Evolutionary conservation across 2,888 invertebrate genomes (phyloP).

Genomic region (Candidula unifasciata): DNA sequence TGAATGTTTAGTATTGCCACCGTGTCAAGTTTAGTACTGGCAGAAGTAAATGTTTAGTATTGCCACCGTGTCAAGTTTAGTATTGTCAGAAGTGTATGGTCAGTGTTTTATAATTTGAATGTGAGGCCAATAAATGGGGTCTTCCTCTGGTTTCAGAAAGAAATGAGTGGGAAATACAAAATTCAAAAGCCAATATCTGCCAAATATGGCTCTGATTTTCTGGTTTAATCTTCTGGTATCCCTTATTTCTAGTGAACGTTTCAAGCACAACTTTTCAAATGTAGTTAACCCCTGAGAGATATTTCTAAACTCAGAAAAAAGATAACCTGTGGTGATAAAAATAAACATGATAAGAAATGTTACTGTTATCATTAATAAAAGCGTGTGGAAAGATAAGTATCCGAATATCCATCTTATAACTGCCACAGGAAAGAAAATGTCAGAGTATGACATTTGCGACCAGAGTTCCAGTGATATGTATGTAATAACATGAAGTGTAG

Average conservation of each 20-base stretch:
- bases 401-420: slow-evolving; percentile 62
- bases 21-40: background rate
- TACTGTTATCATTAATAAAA: slow-evolving; percentile 59
- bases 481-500: slow-evolving; percentile 57
- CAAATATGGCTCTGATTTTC: slow-evolving; percentile 68
- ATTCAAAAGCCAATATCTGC: slow-evolving; percentile 67
- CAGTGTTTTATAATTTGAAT: slow-evolving; percentile 50
- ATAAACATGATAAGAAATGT: slow-evolving; percentile 66
- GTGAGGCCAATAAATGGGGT: slow-evolving; percentile 68
- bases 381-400: slow-evolving; percentile 52
- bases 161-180: slow-evolving; percentile 69
- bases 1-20: too few species aligned
- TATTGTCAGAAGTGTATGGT: too few species aligned
- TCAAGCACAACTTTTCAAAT: slow-evolving; percentile 64
- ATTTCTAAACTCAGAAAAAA: slow-evolving; percentile 58
- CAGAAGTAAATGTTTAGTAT: too few species aligned
- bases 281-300: slow-evolving; percentile 66
- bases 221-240: slow-evolving; percentile 58
- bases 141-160: slow-evolving; percentile 63
- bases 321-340: slow-evolving; percentile 61
- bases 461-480: slow-evolving; percentile 54
- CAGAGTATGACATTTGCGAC: slow-evolving; percentile 57
- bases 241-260: slow-evolving; percentile 63
- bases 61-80: background rate
- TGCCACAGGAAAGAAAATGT: slow-evolving; percentile 66